phyloP scores from a whole-genome alignment of 2,113 vertebrate species.

The Apistogramma diplotaenia region DNA sequence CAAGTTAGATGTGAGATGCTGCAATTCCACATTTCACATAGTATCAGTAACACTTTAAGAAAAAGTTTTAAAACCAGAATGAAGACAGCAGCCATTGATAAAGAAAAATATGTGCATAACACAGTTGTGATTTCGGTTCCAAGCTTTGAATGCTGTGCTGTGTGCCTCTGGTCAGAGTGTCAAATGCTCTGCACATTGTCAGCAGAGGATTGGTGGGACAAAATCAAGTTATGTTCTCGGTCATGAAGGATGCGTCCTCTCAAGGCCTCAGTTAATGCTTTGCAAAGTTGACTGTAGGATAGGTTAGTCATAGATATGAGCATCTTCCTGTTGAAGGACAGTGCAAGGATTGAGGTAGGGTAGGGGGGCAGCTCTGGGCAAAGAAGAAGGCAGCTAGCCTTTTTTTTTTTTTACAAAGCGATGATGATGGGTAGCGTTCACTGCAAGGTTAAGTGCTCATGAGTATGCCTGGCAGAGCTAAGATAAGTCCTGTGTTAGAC shows the following conservation, averaged over 20 bases:
- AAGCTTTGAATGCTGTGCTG: conserved; percentile 9
- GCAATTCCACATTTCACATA: neutral
- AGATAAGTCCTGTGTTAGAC: conserved; percentile 74
- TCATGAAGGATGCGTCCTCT: conserved; percentile 3
- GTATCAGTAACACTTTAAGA: neutral
- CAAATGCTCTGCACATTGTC: conserved; percentile 1
- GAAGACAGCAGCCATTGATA: neutral
- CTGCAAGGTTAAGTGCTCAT: conserved; percentile 77
- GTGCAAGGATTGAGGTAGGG: neutral
- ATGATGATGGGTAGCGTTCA: conserved; percentile 70
- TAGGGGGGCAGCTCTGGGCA: conserved; percentile 2
- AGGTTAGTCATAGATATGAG: conserved; percentile 34
- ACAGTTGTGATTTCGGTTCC: neutral
- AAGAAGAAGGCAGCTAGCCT: conserved; percentile 19
- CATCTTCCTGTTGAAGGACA: conserved; percentile 43
- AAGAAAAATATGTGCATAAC: neutral
- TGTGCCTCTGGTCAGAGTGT: conserved; percentile 15
- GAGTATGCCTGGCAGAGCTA: conserved; percentile 68
- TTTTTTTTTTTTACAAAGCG: conserved; percentile 40
- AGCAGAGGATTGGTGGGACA: neutral
- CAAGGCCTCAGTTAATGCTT: conserved; percentile 20
- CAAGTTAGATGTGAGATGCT: neutral
- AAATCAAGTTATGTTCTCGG: neutral
- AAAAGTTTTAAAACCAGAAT: neutral
- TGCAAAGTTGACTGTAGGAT: conserved; percentile 18